Evolutionary conservation across 2,113 vertebrate species (phyloP).

Genomic region (Dicerorhinus sumatrensis): DNA sequence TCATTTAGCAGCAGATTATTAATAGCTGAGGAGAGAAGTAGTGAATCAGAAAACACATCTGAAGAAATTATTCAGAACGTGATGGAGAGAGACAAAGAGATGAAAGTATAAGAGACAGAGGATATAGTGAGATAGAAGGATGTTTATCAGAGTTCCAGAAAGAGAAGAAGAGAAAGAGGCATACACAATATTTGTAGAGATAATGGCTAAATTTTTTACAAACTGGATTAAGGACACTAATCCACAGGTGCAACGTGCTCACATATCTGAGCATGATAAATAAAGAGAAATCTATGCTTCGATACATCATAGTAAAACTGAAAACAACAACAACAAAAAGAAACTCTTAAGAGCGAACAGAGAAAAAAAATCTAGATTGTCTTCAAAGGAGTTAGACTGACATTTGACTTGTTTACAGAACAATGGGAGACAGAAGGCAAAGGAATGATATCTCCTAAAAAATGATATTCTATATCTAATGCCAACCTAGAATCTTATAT

Average conservation of each 20-base stretch:
- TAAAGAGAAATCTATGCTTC: background rate
- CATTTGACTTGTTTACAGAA: background rate
- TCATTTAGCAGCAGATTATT: background rate
- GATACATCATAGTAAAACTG: background rate
- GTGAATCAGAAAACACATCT: background rate
- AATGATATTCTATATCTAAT: background rate
- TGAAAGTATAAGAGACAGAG: background rate
- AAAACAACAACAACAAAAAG: background rate
- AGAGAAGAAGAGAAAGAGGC: background rate
- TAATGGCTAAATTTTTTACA: slow-evolving; percentile 11
- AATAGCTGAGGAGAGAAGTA: background rate
- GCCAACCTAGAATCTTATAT: background rate
- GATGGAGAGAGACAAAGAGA: background rate
- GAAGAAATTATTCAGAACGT: background rate
- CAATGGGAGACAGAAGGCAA: background rate
- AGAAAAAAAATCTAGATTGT: background rate
- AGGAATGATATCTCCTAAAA: slow-evolving; percentile 9
- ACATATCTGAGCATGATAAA: background rate
- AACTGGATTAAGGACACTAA: background rate
- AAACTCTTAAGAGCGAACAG: background rate
- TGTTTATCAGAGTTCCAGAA: background rate
- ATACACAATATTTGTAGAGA: background rate
- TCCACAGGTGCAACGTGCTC: slow-evolving; percentile 5
- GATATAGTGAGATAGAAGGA: background rate
- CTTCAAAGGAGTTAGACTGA: background rate